Base-by-base conservation (phyloP, 2,797 vertebrate genomes). In the Merluccius polli region DNA sequence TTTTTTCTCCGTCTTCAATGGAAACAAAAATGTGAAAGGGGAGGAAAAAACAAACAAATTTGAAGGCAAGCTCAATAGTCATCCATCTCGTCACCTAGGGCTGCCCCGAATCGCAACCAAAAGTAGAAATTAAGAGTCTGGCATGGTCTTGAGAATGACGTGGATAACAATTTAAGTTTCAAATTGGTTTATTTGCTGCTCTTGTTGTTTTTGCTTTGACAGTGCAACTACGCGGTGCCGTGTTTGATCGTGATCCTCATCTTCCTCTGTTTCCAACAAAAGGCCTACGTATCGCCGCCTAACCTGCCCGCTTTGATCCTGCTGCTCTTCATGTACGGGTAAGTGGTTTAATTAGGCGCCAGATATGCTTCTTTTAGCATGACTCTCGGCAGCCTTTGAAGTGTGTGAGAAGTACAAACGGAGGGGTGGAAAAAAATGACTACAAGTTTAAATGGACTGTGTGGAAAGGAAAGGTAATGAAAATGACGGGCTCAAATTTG, bases 211-310 rank as follows among this genome's bases (percentile, higher is more conserved):
- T 65, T 78, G 31, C 76, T 72, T 73, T 88, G 89, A 74, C 83
- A 99, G 98, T 99, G 98, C 84, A 99, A 99, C 93, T 99, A 99
- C 79, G 88, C 96, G 75, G 76, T 99, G 74, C 96, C 98, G 0
- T 97, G 96, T 75, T 79, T 96, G 0, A 91, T 99, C 59, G 97
- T 99, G 77, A 92, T 98, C 30, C 83, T 95, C 87, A 98, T 99
- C 91, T 99, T 99, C 92, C 92, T 99, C 89, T 95, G 95, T 92
- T 99, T 99, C 91, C 97, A 99, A 91, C 96, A 97, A 94, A 93
- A 99, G 87, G 94, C 97, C 3, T 99, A 99, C 0, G 98, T 98
- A 73, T 99, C 98, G 2, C 93, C 95, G 18, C 81, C 94, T 12
- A 99, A 99, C 88, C 92, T 99, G 36, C 98, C 98, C 0, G 96